A percentile compares a stretch with the other conserved stretches of the same genome.
Evolutionary conservation across 2,888 invertebrate species (phyloP).

Genomic region (Luperina testacea): DNA sequence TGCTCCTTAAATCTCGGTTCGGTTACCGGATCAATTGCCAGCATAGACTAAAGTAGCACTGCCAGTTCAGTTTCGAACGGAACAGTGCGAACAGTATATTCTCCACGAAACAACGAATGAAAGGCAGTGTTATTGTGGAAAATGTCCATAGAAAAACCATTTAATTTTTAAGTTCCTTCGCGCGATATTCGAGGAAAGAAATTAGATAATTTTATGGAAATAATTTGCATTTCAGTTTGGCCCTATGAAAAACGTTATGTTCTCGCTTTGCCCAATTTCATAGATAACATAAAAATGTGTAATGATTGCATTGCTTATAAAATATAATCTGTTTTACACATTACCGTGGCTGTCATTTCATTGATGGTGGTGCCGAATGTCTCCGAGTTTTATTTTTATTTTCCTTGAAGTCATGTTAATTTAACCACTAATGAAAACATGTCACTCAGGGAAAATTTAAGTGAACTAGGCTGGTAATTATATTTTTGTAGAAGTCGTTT

Average conservation of each 20-base stretch:
- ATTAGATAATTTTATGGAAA: background rate
- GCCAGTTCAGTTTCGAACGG: background rate
- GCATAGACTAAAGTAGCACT: background rate
- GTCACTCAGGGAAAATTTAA: conserved; percentile 91
- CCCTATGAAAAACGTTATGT: background rate
- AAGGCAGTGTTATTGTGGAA: background rate
- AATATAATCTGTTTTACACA: conserved; percentile 58
- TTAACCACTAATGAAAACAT: conserved; percentile 85
- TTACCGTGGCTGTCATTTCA: conserved; percentile 68
- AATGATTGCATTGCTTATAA: conserved; percentile 34
- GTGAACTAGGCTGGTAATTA: conserved; percentile 92
- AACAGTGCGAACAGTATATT: background rate
- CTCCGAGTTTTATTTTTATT: conserved; percentile 80
- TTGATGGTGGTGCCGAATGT: conserved; percentile 79
- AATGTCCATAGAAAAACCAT: background rate
- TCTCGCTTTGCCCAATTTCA: conserved; percentile 10
- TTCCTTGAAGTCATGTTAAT: conserved; percentile 82
- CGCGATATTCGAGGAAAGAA: background rate
- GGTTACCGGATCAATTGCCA: background rate
- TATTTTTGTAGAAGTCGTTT: conserved; percentile 53
- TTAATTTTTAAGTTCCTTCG: background rate
- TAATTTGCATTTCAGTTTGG: background rate
- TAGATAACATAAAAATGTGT: conserved; percentile 28
- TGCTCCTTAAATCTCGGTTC: background rate
- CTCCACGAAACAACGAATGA: background rate